Evolutionary conservation across 2,797 vertebrate species (phyloP).

Genomic region (Semaprochilodus insignis): DNA sequence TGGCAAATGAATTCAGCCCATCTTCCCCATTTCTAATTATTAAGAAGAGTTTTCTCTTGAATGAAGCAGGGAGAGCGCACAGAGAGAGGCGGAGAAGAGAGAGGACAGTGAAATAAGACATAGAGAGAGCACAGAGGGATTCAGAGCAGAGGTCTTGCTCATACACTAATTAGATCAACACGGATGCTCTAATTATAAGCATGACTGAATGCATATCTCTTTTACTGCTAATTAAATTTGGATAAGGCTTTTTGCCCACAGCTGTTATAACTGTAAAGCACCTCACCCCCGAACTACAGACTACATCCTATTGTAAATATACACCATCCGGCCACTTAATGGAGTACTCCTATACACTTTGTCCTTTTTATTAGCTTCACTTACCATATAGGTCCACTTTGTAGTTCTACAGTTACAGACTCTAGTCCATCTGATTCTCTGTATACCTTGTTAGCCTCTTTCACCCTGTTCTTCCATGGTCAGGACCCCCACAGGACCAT

Average conservation of each 20-base stretch:
- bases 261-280: constrained; percentile 13
- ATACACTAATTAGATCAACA: constrained; percentile 21
- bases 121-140: not conserved
- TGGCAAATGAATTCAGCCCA: constrained; percentile 17
- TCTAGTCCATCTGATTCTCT: too few relatives aligned
- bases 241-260: not conserved
- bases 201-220: not conserved
- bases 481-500: too few relatives aligned
- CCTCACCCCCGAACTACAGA: not conserved
- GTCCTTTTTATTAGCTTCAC: too few relatives aligned
- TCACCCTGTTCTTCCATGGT: too few relatives aligned
- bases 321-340: too few relatives aligned
- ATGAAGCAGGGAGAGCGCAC: not conserved
- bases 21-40: constrained; percentile 32
- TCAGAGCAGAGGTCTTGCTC: constrained; percentile 20
- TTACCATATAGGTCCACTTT: too few relatives aligned
- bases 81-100: not conserved
- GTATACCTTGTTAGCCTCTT: too few relatives aligned
- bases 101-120: not conserved
- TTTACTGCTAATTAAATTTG: constrained; percentile 15
- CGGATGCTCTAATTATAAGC: constrained; percentile 14
- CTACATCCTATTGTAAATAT: not conserved
- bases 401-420: too few relatives aligned
- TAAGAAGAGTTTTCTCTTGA: constrained; percentile 12
- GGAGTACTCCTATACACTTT: too few relatives aligned